Conservation (phyloP, 2,113 vertebrate genomes). For the Thunnus thynnus region DNA sequence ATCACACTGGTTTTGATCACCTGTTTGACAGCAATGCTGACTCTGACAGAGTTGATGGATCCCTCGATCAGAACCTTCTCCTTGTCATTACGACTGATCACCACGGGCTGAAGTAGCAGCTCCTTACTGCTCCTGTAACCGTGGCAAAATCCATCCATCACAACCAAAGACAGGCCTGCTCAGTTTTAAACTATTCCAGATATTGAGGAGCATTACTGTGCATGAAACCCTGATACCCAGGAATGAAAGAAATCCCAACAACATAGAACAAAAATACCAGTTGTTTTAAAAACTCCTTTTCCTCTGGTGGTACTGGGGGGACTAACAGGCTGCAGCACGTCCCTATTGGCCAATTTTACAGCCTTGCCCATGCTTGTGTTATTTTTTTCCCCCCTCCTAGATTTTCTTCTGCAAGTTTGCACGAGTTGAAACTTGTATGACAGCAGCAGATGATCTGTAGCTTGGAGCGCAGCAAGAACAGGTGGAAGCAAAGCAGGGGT, state of each 20-base stretch:
- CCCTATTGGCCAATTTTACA: background rate
- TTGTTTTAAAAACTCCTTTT: background rate
- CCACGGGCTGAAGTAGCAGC: conserved; percentile 94
- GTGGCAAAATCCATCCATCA: background rate
- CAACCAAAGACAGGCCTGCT: background rate
- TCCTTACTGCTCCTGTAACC: conserved; percentile 95
- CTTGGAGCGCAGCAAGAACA: conserved; percentile 36
- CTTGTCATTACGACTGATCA: conserved; percentile 98
- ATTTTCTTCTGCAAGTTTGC: conserved; percentile 49
- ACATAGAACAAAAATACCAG: background rate
- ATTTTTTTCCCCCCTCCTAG: conserved; percentile 12
- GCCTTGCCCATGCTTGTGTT: conserved; percentile 36
- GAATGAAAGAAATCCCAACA: background rate
- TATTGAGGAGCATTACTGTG: background rate
- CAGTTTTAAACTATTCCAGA: background rate
- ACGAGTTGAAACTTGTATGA: conserved; percentile 55
- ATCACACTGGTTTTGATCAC: conserved; percentile 73
- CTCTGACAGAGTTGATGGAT: conserved; percentile 97
- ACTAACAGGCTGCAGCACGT: conserved; percentile 22
- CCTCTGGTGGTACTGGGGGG: background rate
- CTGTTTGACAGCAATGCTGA: conserved; percentile 99
- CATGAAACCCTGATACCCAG: too few species aligned
- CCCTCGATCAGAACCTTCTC: conserved; percentile 98
- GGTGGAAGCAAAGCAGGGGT: background rate
- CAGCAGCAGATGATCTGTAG: conserved; percentile 28